Evolutionary conservation across 2,113 vertebrate genomes (phyloP).

Genomic region (Indri indri): DNA sequence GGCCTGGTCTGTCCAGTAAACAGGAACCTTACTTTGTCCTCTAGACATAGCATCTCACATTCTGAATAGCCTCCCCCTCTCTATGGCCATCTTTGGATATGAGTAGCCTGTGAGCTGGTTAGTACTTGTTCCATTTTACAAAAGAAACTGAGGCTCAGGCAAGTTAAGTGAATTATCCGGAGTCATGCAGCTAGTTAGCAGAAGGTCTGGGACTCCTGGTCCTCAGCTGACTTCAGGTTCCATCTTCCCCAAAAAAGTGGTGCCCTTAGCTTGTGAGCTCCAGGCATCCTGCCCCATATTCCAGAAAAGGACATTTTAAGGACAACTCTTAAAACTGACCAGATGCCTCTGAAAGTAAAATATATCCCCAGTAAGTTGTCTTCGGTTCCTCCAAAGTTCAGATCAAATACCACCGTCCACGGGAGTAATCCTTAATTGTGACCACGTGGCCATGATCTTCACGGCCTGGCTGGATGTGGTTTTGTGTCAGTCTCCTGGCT

Average conservation of each 20-base stretch:
- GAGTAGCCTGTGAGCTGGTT: neutral
- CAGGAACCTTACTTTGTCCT: neutral
- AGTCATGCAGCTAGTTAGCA: neutral
- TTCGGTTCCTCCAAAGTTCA: neutral
- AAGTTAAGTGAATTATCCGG: neutral
- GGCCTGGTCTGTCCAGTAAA: neutral
- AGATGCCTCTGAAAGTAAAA: neutral
- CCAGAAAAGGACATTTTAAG: neutral
- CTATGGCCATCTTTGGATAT: neutral
- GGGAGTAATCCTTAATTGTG: neutral
- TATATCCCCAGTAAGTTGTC: neutral
- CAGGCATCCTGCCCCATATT: neutral
- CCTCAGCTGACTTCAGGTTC: neutral
- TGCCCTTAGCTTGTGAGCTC: neutral
- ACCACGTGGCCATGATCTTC: accelerated
- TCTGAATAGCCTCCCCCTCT: neutral
- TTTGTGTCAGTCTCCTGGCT: neutral
- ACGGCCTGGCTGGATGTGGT: neutral
- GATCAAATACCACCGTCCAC: neutral
- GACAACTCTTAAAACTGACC: neutral
- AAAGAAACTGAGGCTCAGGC: neutral
- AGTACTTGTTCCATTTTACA: neutral
- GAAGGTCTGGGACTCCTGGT: neutral
- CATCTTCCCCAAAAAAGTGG: neutral
- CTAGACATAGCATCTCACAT: accelerated